These are phyloP conservation scores for Tringa solitaria DNA, from an alignment of 2,113 vertebrate genomes.

Conservation along the genomic window DNA sequence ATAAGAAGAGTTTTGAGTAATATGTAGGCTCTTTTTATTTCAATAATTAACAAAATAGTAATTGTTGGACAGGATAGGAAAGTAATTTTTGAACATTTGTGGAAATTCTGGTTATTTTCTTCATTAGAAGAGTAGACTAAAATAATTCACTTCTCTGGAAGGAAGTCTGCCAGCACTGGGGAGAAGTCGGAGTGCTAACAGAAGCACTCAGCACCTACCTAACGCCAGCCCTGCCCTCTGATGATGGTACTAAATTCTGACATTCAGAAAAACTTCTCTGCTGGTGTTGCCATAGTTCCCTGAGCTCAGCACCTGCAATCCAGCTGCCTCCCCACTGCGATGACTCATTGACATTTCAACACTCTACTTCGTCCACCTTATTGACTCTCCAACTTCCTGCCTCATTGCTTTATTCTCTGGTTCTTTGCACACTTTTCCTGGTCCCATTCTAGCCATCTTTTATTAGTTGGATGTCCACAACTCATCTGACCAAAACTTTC, in stretches of 20 bases:
- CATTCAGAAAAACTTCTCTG: constrained; percentile 6
- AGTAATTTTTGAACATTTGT: background rate
- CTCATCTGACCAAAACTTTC: background rate
- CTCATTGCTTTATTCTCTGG: background rate
- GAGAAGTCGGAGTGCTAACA: background rate
- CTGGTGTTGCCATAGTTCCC: constrained; percentile 27
- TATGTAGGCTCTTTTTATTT: background rate
- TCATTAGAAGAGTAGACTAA: background rate
- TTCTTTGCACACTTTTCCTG: background rate
- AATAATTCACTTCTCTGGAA: background rate
- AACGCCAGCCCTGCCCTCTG: constrained; percentile 3
- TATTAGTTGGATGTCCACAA: background rate
- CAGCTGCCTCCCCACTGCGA: constrained; percentile 30
- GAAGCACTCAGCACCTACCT: constrained; percentile 7
- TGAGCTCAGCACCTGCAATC: constrained; percentile 48
- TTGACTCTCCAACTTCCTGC: constrained; percentile 29
- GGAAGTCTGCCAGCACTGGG: background rate
- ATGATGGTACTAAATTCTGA: constrained; percentile 28
- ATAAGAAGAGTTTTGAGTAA: background rate
- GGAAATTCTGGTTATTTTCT: background rate
- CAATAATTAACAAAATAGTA: background rate
- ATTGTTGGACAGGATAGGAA: background rate
- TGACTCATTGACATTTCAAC: constrained; percentile 52
- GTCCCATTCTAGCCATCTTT: background rate
- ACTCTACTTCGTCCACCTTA: constrained; percentile 20